Base-by-base conservation (phyloP, 2,888 invertebrate species). In the Napeogenes inachia region DNA sequence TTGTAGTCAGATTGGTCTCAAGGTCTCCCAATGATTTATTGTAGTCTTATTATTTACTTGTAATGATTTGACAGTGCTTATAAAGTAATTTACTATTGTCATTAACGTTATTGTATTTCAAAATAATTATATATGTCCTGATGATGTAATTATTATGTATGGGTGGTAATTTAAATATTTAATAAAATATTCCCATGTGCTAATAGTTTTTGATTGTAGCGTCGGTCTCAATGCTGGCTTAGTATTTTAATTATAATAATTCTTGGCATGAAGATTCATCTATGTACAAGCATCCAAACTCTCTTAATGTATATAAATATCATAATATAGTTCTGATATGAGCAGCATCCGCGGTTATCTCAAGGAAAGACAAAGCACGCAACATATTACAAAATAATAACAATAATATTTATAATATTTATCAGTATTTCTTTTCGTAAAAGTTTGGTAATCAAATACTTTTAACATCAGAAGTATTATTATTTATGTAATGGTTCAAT, bases 11-110 rank as follows among this genome's bases (percentile, higher is more conserved):
- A 59, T 61, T 42, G 54, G 59, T 66, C 59, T 66, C 65, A 66
- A 66, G 65, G 65, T 63, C 46, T 46, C 12, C 21, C 10, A 56
- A 45, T 59, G 57, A 65, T 63, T 63, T 61, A 61, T 61, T 38
- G 50, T 13, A 55, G 54, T 35, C 56, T 59, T 56, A 54, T 32
- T 53, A 61, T 61, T 30, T 50, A 50, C 30, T 30, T 50, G 13
- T 47, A 56, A 21, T 56, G 21, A 45, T 59, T 61, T 56, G 63
- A 63, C 58, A 65, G 65, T 60, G 35, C 59, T 58, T 66, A 57
- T 57, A 61, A 65, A 54, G 59, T 57, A 61, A 61, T 63, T 66
- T 59, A 33, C 60, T 50, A 60, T 61, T 65, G 63, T 65, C 60
- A 63, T 56, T 63, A 56, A 53, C 47, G 57, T 58, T 59, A 62